phyloP scores from a whole-genome alignment of 2,797 vertebrate genomes.

The Coregonus suidteri region DNA sequence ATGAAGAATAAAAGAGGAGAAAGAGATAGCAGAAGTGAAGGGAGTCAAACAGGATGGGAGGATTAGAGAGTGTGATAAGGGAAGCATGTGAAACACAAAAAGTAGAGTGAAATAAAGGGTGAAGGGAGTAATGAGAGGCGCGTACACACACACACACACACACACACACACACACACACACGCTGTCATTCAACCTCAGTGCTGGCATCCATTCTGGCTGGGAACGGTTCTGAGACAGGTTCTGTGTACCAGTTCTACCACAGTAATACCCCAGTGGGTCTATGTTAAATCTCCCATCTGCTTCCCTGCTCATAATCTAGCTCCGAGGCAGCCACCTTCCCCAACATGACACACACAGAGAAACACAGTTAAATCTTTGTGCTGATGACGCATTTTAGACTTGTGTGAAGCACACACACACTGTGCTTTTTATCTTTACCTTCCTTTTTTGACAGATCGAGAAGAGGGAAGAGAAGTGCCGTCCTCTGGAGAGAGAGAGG shows the following conservation, averaged over 20 bases:
- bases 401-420: slow-evolving; percentile 76
- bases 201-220: slow-evolving; percentile 73
- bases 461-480: slow-evolving; percentile 68
- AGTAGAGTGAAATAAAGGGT: slow-evolving; percentile 33
- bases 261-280: slow-evolving; percentile 71
- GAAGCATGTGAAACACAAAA: slow-evolving; percentile 27
- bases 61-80: neutral
- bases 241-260: slow-evolving; percentile 76
- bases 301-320: slow-evolving; percentile 78
- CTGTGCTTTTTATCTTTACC: slow-evolving; percentile 63
- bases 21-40: neutral
- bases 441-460: slow-evolving; percentile 67
- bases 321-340: slow-evolving; percentile 76
- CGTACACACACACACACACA: slow-evolving; percentile 36
- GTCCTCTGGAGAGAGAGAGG: slow-evolving; percentile 70
- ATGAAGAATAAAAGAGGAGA: neutral
- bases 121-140: slow-evolving; percentile 22
- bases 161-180: slow-evolving; percentile 16
- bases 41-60: neutral
- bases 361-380: slow-evolving; percentile 68
- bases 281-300: slow-evolving; percentile 78
- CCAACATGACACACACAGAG: slow-evolving; percentile 68
- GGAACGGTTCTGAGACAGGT: slow-evolving; percentile 77
- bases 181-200: slow-evolving; percentile 74
- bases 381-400: slow-evolving; percentile 78